Evolutionary conservation across 2,888 invertebrate genomes (phyloP), one percentile per base, ranked within the genome.

Genomic region (Platypus cylindrus): DNA sequence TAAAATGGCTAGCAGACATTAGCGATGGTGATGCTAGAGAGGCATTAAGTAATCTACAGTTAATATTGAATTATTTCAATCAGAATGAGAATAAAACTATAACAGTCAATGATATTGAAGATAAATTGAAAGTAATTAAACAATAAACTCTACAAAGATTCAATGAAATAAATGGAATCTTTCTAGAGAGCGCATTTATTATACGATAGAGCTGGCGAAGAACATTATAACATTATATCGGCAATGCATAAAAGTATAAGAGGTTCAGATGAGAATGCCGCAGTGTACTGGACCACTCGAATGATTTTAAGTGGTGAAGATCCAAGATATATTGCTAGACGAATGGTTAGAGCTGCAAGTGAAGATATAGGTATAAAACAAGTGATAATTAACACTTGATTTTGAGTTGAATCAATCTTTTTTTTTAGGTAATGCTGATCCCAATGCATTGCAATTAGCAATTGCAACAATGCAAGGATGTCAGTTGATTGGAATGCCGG

Each of bases 161-260:
- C 23, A 13, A 3, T 3, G 7, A 20, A 8, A 23, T 18, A 23
- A 32, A 14, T 5, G 4, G 18, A 29, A 27, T 41, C 37, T 45
- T 56, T 59, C 22, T 59, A 79, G 71, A 73, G 79, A 48, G 75
- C 80, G 1, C 84, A 85, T 54, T 67, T 83, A 56, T 53, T 83
- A 22, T 86, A 85, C 56, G 85, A 86, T 54, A 69, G 71, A 35
- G 70, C 73, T 56, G 85, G 86, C 5, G 85, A 86, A 31, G 81
- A 85, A 52, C 85, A 86, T 59, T 86, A 84, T 58, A 81, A 85
- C 55, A 73, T 74, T 23, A 76, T 83, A 48, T 86, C 85, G 2
- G 86, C 86, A 1, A 63, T 86, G 45, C 85, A 85, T 51, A 86
- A 87, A 59, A 80, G 84, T 0, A 76, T 87, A 32, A 67, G 86